Base-by-base conservation (phyloP, 2,797 vertebrate genomes). In the Platyrinchus mystaceus region DNA sequence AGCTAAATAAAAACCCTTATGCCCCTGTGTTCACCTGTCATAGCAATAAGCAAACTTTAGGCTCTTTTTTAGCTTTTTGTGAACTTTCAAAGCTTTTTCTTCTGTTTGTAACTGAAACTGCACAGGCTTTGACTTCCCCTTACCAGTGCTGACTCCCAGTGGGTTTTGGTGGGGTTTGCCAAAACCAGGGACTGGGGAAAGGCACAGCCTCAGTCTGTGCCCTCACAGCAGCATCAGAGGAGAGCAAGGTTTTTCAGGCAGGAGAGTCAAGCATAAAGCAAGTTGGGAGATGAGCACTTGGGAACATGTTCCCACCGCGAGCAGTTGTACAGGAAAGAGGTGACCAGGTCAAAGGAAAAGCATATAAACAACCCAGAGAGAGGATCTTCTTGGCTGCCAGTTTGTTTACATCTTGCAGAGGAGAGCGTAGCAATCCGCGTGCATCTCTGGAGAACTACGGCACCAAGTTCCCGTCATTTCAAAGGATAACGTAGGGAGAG, bases 281-380 rank as follows among this genome's bases (percentile, higher is more conserved):
- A 80, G 17, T 20, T 60, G 8, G 60, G 37, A 90, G 52, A 62
- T 34, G 44, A 88, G 11, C 63, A 28, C 59, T 88, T 70, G 80
- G 28, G 55, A 95, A 39, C 67, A 20, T 44, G 16, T 94, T 94
- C 90, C 92, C 88, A 84, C 52, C 52, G 83, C 15, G 14, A 82
- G 46, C 19, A 53, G 19, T 41, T 93, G 68, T 43, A 47, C 87
- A 82, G 94, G 85, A 90, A 96, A 86, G 83, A 86, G 76, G 70
- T 84, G 95, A 94, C 70, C 66, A 70, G 93, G 94, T 93, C 94
- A 89, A 67, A 93, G 94, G 91, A 94, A 95, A 79, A 88, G 80
- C 74, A 34, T 53, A 91, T 94, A 90, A 95, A 96, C 91, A 96
- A 69, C 4, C 2, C 39, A 34, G 85, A 74, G 63, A 79, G 76